Evolutionary conservation across 53 echinoderm and acorn worm species (phyloP).

Genomic region (Henricia sp.): DNA sequence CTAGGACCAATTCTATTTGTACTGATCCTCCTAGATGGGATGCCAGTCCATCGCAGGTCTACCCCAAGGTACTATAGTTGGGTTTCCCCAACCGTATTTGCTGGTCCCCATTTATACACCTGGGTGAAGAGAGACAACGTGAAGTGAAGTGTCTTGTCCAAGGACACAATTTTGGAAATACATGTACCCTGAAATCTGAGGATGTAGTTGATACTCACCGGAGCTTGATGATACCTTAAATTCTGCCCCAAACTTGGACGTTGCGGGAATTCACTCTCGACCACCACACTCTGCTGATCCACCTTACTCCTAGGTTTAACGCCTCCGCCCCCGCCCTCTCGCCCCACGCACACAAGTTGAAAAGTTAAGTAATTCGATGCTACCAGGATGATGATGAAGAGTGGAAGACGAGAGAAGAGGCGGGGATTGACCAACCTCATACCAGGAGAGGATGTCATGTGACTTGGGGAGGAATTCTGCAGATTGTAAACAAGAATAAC

Average conservation of each 20-base stretch:
- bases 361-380: conserved; percentile 76
- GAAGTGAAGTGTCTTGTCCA: too few species aligned
- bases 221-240: conserved; percentile 16
- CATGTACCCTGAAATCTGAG: too few species aligned
- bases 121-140: too few species aligned
- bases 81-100: too few species aligned
- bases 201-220: conserved; percentile 1
- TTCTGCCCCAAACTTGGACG: conserved; percentile 36
- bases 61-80: too few species aligned
- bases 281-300: conserved; percentile 28
- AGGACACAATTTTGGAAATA: too few species aligned
- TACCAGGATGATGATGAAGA: conserved; percentile 71
- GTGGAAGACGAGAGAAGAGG: conserved; percentile 63
- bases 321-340: conserved; percentile 18
- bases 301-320: conserved; percentile 30
- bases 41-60: too few species aligned
- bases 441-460: conserved; percentile 22
- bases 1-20: too few species aligned
- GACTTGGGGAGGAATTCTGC: conserved; percentile 5
- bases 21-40: too few species aligned
- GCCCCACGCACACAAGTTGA: conserved; percentile 21
- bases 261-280: conserved; percentile 19
- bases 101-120: too few species aligned
- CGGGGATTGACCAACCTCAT: conserved; percentile 87
- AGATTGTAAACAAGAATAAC: not conserved